Conservation (phyloP, 2,888 invertebrate species). For the Autographa gamma region DNA sequence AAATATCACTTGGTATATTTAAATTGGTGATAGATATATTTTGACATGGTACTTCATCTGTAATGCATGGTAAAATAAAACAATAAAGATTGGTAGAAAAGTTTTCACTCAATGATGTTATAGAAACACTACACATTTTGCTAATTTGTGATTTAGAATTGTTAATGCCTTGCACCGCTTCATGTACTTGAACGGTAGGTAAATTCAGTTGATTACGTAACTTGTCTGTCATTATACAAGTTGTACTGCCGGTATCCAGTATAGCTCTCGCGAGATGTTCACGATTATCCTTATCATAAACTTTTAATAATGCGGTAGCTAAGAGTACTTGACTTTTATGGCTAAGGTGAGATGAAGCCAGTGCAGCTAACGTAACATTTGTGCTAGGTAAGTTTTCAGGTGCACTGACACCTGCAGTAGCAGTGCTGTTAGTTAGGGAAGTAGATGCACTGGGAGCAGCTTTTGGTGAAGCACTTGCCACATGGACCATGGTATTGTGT, state of each 20-base stretch:
- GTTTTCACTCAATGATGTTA: not conserved
- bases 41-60: not conserved
- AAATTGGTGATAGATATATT: not conserved
- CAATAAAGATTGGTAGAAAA: not conserved
- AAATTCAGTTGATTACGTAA: conserved; percentile 11
- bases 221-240: conserved; percentile 18
- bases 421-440: not conserved
- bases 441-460: not conserved
- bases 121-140: conserved; percentile 1
- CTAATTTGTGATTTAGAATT: conserved; percentile 14
- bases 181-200: conserved; percentile 12
- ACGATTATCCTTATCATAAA: conserved; percentile 7
- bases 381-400: not conserved
- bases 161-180: conserved; percentile 39
- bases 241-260: not conserved
- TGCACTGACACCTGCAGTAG: not conserved
- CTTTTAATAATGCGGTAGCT: not conserved
- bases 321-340: conserved; percentile 4
- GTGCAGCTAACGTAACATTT: not conserved
- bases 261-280: conserved; percentile 8
- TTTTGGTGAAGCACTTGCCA: not conserved
- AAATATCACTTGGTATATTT: not conserved
- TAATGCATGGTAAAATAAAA: not conserved
- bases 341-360: not conserved
- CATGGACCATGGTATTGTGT: not conserved